A percentile compares a stretch with the other conserved stretches of the same genome.
Evolutionary conservation across 1,140 invertebrate species (phyloP).

Genomic region (Geopemphigus sp.): DNA sequence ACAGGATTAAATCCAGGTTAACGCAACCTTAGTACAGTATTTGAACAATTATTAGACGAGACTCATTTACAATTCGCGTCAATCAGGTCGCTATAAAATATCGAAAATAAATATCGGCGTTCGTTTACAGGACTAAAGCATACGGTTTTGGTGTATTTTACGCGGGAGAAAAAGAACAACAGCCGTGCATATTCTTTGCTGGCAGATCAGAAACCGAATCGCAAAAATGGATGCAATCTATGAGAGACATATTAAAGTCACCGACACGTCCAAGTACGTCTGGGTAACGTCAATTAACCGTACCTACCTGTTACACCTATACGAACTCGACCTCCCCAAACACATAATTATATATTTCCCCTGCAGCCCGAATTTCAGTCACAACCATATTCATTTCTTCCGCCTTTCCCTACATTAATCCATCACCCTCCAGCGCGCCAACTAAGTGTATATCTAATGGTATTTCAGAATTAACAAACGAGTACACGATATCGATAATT

Average conservation of each 20-base stretch:
- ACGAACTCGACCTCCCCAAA: too few species aligned
- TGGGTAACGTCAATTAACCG: too few species aligned
- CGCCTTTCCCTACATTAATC: too few species aligned
- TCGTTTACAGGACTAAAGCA: slow-evolving; percentile 56
- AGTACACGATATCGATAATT: slow-evolving; percentile 59
- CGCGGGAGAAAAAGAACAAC: slow-evolving; percentile 53
- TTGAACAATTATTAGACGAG: too few species aligned
- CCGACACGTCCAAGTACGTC: slow-evolving; percentile 55
- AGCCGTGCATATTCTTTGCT: slow-evolving; percentile 59
- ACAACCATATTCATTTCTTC: too few species aligned
- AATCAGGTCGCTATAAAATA: background rate
- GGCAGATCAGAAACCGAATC: slow-evolving; percentile 60
- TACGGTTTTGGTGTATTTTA: slow-evolving; percentile 61
- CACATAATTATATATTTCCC: too few species aligned
- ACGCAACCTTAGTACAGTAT: background rate
- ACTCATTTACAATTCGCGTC: too few species aligned
- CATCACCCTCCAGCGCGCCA: too few species aligned
- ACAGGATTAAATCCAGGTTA: slow-evolving; percentile 59
- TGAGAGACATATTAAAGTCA: slow-evolving; percentile 58
- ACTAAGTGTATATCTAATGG: too few species aligned
- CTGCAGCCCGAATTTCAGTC: too few species aligned
- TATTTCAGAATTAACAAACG: slow-evolving; percentile 55
- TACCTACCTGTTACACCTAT: too few species aligned
- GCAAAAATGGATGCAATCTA: slow-evolving; percentile 60
- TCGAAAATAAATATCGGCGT: background rate